Base-by-base conservation (phyloP, 1,140 invertebrate genomes). In the Orchesella cincta region DNA sequence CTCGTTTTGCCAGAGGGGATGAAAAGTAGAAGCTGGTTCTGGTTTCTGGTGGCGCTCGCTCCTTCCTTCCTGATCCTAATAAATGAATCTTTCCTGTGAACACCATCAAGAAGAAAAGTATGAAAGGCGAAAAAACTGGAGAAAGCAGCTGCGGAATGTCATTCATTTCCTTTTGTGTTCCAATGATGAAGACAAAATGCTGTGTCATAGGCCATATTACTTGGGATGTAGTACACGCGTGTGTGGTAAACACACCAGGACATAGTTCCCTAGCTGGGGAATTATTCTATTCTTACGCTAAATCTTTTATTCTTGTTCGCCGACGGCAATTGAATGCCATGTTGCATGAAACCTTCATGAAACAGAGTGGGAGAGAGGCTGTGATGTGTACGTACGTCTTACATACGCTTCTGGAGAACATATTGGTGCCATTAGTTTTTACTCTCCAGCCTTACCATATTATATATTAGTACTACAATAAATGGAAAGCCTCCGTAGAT, bases 171-270 rank as follows among this genome's bases (percentile, higher is more conserved):
- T 67, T 67, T 67, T 67, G 31, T 33, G n/a, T 29, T 31, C 26
- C 8, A 67, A 67, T 67, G 62, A 67, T 67, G 28, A 67, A 67
- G 62, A 67, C 62, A 67, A 67, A 67, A 67, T n/a, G 62, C 31
- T 67, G 2, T 67, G 62, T 33, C 31, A n/a, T 67, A 33, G 28
- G 2, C 31, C 14, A 14, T 5, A 67, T 8, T 57, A 67, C 62
- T 18, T 29, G n/a, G 31, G 1, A 67, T 8, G 62, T 33, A n/a
- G 26, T 5, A 67, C 1, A 33, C 54, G 54, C 3, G 54, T 23
- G 14, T 5, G 62, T 67, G 26, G 31, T 67, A 29, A 67, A 29
- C n/a, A 23, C 1, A 16, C n/a, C n/a, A 33, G 26, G 26, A 67
- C 31, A 18, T 12, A 33, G 29, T 67, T 31, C 5, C 33, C 62